phyloP scores from a whole-genome alignment of 2,888 invertebrate genomes.

The Polia nebulosa region DNA sequence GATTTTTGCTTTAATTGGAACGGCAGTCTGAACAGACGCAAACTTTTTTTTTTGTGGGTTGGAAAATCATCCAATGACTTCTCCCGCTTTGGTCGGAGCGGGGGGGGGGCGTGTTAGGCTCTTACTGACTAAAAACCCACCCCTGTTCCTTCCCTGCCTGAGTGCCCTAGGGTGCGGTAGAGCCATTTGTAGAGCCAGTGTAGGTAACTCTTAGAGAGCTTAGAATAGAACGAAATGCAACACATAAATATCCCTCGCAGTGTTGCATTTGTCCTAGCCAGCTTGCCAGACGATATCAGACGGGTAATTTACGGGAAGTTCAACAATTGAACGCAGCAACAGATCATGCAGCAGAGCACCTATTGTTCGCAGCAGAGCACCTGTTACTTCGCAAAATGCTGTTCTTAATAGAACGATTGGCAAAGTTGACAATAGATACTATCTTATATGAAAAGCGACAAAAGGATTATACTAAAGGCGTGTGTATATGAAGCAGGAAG shows the following conservation, averaged over 20 bases:
- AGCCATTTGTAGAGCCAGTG: no score
- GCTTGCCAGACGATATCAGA: not conserved
- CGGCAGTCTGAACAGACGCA: no score
- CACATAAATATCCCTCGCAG: not conserved
- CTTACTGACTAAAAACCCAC: no score
- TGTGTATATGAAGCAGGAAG: not conserved
- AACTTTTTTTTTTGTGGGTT: no score
- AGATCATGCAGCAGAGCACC: not conserved
- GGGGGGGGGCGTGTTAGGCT: no score
- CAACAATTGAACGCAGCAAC: constrained; percentile 21
- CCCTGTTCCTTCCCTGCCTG: no score
- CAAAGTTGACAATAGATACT: constrained; percentile 19
- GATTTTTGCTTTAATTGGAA: not conserved
- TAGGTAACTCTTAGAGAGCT: not conserved
- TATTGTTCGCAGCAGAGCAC: constrained; percentile 21
- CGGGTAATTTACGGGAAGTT: constrained; percentile 8
- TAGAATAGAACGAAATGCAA: not conserved
- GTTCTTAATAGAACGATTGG: constrained; percentile 49
- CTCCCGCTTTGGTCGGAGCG: no score
- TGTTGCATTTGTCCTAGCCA: not conserved
- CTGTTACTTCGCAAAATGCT: constrained; percentile 23
- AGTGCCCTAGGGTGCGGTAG: no score
- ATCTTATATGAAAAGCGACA: constrained; percentile 4
- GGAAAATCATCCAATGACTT: no score
- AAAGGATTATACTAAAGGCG: not conserved